Evolutionary conservation across 2,113 vertebrate genomes (phyloP).

Genomic region (Steatornis caripensis): DNA sequence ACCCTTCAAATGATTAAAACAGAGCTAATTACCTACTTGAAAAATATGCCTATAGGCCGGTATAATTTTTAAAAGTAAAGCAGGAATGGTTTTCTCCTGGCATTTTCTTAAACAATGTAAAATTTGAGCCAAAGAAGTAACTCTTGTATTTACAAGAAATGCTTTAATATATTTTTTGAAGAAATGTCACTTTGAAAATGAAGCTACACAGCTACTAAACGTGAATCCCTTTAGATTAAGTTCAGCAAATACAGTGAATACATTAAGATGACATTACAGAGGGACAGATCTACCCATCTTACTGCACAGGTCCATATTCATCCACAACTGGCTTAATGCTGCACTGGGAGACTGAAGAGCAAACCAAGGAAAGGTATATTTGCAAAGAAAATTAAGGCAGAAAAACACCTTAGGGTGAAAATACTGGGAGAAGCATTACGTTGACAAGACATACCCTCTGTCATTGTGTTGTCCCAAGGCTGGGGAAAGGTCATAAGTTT

Average conservation of each 20-base stretch:
- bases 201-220: background rate
- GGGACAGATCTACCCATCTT: background rate
- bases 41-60: background rate
- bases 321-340: background rate
- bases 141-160: background rate
- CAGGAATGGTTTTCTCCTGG: background rate
- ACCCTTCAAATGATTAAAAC: background rate
- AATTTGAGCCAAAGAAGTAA: background rate
- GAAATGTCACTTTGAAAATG: background rate
- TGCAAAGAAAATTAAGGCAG: background rate
- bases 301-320: background rate
- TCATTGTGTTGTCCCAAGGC: background rate
- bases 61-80: background rate
- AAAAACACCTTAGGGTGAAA: background rate
- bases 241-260: background rate
- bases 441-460: background rate
- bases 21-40: background rate
- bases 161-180: background rate
- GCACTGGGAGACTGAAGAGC: background rate
- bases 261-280: background rate
- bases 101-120: background rate
- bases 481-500: background rate
- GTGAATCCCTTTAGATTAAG: background rate
- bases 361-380: background rate
- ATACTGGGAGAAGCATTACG: accelerated